Percentiles rank a stretch among this genome's conserved stretches.
These are phyloP conservation scores for Acanthurus lineatus DNA, from an alignment of 2,797 vertebrate species.

Conservation along the genomic window DNA sequence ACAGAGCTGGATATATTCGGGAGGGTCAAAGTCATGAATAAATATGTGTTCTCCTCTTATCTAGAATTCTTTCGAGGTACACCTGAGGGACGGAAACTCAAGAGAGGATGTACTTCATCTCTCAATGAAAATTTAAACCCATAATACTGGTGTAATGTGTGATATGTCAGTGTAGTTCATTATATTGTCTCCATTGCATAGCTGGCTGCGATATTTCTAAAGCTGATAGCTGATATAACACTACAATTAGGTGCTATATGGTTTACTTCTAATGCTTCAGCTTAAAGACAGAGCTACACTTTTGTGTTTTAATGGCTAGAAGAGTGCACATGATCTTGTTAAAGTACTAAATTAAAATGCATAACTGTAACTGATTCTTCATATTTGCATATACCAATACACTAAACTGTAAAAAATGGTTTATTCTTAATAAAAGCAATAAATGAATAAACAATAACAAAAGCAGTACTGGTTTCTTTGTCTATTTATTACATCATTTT, in stretches of 20 bases:
- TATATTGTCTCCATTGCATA: not conserved
- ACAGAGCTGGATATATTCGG: constrained; percentile 79
- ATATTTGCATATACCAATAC: not conserved
- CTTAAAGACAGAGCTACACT: not conserved
- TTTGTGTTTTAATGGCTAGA: not conserved
- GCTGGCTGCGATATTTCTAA: not conserved
- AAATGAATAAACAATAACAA: constrained; percentile 15
- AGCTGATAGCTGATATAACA: constrained; percentile 1
- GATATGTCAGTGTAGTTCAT: not conserved
- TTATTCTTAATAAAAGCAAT: not conserved
- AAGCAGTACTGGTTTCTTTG: constrained; percentile 33
- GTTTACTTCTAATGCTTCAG: not conserved
- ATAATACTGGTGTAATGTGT: not conserved
- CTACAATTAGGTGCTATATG: not conserved
- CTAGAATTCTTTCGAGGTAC: constrained; percentile 80
- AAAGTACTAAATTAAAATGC: not conserved
- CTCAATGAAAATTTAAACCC: constrained; percentile 11
- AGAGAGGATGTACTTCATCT: constrained; percentile 64
- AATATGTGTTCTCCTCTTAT: constrained; percentile 78
- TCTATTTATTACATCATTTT: constrained; percentile 59
- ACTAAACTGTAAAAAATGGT: not conserved
- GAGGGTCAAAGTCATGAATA: constrained; percentile 80
- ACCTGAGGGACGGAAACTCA: constrained; percentile 77
- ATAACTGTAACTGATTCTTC: not conserved
- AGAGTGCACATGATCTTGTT: not conserved